Evolutionary conservation across 1,140 invertebrate genomes (phyloP).

Genomic region (Pristionchus pacificus): DNA sequence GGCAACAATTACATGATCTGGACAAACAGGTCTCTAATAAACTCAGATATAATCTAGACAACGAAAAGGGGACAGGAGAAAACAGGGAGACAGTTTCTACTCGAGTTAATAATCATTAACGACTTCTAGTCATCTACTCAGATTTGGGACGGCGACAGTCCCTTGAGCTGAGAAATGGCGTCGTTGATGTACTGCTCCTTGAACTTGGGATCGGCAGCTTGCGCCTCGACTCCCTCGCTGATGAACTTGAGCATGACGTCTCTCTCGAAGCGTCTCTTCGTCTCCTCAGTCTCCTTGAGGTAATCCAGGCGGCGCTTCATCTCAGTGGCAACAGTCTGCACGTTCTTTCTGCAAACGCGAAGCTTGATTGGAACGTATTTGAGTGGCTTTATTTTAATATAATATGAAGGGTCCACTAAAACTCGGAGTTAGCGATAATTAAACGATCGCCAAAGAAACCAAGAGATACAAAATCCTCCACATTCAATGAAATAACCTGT

Average conservation of each 20-base stretch:
- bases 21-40: too few relatives aligned
- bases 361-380: not conserved
- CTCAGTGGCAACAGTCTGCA: slow-evolving; percentile 49
- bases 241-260: slow-evolving; percentile 51
- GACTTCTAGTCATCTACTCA: too few relatives aligned
- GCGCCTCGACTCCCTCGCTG: slow-evolving; percentile 38
- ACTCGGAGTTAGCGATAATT: too few relatives aligned
- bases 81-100: too few relatives aligned
- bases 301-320: slow-evolving; percentile 54
- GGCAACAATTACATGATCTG: too few relatives aligned
- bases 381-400: slow-evolving; percentile 5
- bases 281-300: slow-evolving; percentile 52
- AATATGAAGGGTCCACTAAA: slow-evolving; percentile 1
- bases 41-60: too few relatives aligned
- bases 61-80: too few relatives aligned
- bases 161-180: slow-evolving; percentile 50
- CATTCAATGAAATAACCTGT: too few relatives aligned
- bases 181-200: slow-evolving; percentile 51
- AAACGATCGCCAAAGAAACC: too few relatives aligned
- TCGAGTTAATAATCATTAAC: too few relatives aligned
- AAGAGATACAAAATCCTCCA: too few relatives aligned
- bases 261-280: slow-evolving; percentile 51
- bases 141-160: slow-evolving; percentile 8
- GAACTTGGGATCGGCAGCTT: slow-evolving; percentile 42
- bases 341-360: slow-evolving; percentile 41